Base-by-base conservation (phyloP, 2,797 vertebrate species). In the Pangasius djambal region DNA sequence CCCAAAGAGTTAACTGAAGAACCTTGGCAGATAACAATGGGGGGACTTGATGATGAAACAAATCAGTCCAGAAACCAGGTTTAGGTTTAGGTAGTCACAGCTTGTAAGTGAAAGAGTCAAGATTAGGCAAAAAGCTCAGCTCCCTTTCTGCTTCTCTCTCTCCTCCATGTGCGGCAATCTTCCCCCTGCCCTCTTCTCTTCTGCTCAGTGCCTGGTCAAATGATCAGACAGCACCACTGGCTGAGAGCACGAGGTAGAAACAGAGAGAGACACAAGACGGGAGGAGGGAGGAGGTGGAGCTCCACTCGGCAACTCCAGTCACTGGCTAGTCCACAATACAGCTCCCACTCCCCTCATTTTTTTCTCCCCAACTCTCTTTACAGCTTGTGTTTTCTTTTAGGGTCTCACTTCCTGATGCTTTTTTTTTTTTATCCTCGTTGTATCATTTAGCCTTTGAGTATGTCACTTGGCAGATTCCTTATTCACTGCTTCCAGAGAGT, bases 161-260 rank as follows among this genome's bases (percentile, higher is more conserved):
- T 5, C 37, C 31, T 57, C 75, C 87, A 83, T 72, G 82, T 86
- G 83, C 61, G 88, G 92, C 57, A 92, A 92, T 89, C 92, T 93
- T 91, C 92, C 85, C 93, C 92, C 93, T 93, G 93, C 94, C 93
- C 95, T 95, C 89, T 93, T 94, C 84, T 93, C 94, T 93, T 95
- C 94, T 93, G 93, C 95, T 94, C 94, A 94, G 94, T 91, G 95
- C 94, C 95, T 94, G 96, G 95, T 95, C 95, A 96, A 96, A 96
- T 96, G 95, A 96, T 87, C 95, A 95, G 94, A 92, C 92, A 94
- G 89, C 92, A 93, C 95, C 94, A 93, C 93, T 92, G 95, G 93
- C 93, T 92, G 85, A 85, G 82, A 89, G 89, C 74, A 85, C 65
- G 86, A 89, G 89, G 69, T 90, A 65, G 87, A 86, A 89, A 82